These are phyloP conservation scores for Drosophila serrata DNA, from an alignment of 1,140 invertebrate genomes.

Conservation along the genomic window DNA sequence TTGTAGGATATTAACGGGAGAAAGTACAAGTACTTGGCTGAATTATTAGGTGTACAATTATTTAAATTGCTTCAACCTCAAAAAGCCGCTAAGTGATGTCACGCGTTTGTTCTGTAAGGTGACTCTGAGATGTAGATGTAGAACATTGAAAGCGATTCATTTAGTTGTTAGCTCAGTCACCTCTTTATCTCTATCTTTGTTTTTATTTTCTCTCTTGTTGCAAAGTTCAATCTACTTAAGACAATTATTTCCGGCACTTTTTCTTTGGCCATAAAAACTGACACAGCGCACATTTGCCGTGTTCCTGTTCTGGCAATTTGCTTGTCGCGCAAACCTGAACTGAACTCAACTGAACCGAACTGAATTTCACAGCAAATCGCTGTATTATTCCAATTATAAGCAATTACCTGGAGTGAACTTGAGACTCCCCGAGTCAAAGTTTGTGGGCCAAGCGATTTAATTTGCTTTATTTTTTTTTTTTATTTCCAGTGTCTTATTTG, in stretches of 20 bases:
- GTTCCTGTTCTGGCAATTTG: constrained; percentile 58
- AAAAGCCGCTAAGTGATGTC: constrained; percentile 33
- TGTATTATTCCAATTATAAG: constrained; percentile 74
- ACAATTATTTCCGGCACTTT: constrained; percentile 81
- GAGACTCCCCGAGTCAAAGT: constrained; percentile 55
- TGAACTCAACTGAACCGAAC: constrained; percentile 47
- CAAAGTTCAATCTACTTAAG: constrained; percentile 80
- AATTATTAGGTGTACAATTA: constrained; percentile 15
- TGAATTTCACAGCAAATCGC: constrained; percentile 76
- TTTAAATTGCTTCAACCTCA: constrained; percentile 33
- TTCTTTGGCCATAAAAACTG: constrained; percentile 65
- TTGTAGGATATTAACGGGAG: constrained; percentile 15
- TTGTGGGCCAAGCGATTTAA: constrained; percentile 29
- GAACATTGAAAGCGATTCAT: constrained; percentile 43
- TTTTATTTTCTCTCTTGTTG: constrained; percentile 18
- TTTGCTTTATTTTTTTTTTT: constrained; percentile 5
- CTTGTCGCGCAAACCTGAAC: constrained; percentile 42
- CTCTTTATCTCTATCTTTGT: constrained; percentile 9
- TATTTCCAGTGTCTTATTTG: constrained; percentile 16
- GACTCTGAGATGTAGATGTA: constrained; percentile 16
- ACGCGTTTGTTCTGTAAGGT: constrained; percentile 17
- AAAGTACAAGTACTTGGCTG: constrained; percentile 30
- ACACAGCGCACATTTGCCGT: constrained; percentile 47
- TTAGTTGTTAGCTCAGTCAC: constrained; percentile 31
- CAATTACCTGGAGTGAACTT: constrained; percentile 70